These are phyloP conservation scores for Koerneria pararmatus DNA, from an alignment of 2,888 invertebrate genomes.

Conservation along the genomic window DNA sequence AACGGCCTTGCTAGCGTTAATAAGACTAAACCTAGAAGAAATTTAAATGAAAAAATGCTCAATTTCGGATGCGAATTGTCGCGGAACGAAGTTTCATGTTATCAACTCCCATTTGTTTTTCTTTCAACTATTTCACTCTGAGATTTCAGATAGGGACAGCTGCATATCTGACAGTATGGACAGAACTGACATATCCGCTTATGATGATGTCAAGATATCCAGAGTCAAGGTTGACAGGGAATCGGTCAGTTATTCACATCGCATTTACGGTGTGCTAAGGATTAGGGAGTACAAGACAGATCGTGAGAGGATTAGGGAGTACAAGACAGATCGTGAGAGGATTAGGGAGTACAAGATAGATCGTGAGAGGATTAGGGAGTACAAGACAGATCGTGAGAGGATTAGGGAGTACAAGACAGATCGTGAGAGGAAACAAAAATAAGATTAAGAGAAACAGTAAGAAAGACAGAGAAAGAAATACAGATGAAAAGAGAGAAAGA, in stretches of 20 bases:
- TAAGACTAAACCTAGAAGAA: too few species aligned
- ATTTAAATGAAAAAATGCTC: too few species aligned
- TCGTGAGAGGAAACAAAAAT: background rate
- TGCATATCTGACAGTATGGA: conserved; percentile 18
- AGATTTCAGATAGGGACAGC: conserved; percentile 4
- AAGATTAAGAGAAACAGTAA: background rate
- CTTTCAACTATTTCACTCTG: too few species aligned
- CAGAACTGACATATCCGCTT: conserved; percentile 15
- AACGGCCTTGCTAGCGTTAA: too few species aligned
- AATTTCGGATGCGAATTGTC: too few species aligned
- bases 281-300: too few species aligned
- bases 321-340: background rate
- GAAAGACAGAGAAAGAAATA: background rate
- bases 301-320: background rate
- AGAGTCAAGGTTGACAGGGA: conserved; percentile 15
- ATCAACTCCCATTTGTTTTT: too few species aligned
- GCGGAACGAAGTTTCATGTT: too few species aligned
- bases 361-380: background rate
- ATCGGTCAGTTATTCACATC: conserved; percentile 11
- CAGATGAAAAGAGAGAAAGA: background rate
- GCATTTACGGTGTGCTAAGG: background rate
- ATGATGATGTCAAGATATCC: conserved; percentile 19
- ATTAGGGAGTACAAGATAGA: too few species aligned
- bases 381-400: background rate
- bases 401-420: background rate